These are phyloP conservation scores for Furcula furcula DNA, from an alignment of 2,888 invertebrate genomes.

Conservation along the genomic window DNA sequence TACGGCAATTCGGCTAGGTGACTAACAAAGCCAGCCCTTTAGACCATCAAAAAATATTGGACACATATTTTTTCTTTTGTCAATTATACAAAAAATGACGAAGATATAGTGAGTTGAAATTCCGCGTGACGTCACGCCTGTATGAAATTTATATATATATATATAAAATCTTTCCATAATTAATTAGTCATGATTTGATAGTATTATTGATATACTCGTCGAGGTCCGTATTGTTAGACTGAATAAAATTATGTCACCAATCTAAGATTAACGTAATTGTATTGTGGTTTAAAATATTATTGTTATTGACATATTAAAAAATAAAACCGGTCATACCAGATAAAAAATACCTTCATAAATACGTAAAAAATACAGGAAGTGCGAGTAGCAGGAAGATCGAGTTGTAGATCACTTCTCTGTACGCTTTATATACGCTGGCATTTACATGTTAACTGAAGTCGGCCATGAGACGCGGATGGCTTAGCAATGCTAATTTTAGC, in stretches of 20 bases:
- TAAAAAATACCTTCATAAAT: neutral
- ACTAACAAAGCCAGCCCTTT: too few relatives aligned
- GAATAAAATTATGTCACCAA: neutral
- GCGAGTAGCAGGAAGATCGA: slow-evolving; percentile 41
- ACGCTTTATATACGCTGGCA: slow-evolving; percentile 49
- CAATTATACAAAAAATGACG: too few relatives aligned
- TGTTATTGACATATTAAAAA: neutral
- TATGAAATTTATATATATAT: too few relatives aligned
- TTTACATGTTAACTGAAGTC: slow-evolving; percentile 50
- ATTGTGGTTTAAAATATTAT: neutral
- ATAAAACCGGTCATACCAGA: neutral
- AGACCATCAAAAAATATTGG: too few relatives aligned
- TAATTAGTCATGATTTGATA: too few relatives aligned
- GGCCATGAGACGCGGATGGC: slow-evolving; percentile 60
- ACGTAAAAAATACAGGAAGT: slow-evolving; percentile 25
- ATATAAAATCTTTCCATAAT: too few relatives aligned
- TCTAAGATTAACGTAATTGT: neutral
- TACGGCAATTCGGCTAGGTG: too few relatives aligned
- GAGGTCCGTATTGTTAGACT: slow-evolving; percentile 1
- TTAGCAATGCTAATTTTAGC: slow-evolving; percentile 49
- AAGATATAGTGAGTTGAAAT: too few relatives aligned
- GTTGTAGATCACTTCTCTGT: slow-evolving; percentile 31
- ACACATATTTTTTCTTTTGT: too few relatives aligned
- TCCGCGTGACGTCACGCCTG: too few relatives aligned
- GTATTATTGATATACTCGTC: slow-evolving; percentile 1